Base-by-base conservation (phyloP, 2,797 vertebrate species). In the Etheostoma nigrum region DNA sequence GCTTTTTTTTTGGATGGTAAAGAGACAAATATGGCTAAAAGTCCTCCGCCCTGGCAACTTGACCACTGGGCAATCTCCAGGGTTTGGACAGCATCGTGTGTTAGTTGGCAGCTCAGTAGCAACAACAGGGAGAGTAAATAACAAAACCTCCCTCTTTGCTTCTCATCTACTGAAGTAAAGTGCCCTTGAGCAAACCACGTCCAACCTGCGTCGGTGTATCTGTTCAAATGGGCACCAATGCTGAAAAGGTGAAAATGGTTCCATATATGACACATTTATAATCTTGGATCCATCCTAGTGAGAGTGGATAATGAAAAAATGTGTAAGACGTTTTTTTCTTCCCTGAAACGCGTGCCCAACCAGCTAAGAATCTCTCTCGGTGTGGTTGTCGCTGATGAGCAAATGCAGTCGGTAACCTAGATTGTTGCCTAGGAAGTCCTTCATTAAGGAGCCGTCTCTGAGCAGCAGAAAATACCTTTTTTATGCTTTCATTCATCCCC, bases 361-460 rank as follows among this genome's bases (percentile, higher is more conserved):
- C 58, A 54, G 59, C 66, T 53, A 53, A 84, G 65, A 84, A 19
- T 74, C 44, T 59, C 44, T 51, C n/a, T 49, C 77, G 1, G 4
- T 65, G 4, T 78, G 62, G 21, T 82, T 81, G 52, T 48, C n/a
- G 4, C 65, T 84, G 85, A 87, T 72, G 74, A 90, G 76, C 61
- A 67, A 72, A 88, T 87, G 78, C 81, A 72, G 67, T 64, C 13
- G 44, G 36, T 74, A 89, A 88, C 86, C 87, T 60, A 85, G 79
- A 91, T 90, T 79, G 90, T 91, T 89, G 82, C 84, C 82, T 54
- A 76, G 89, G 86, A 78, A 83, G 68, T 79, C 81, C 78, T 86
- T 93, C 87, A 91, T 94, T 91, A 93, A 79, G 72, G 54, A 63
- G 48, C 55, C 16, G 52, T 74, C 73, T 72, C 48, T 36, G 64